phyloP scores from a whole-genome alignment of 2,113 vertebrate species.

The Tachycineta bicolor region DNA sequence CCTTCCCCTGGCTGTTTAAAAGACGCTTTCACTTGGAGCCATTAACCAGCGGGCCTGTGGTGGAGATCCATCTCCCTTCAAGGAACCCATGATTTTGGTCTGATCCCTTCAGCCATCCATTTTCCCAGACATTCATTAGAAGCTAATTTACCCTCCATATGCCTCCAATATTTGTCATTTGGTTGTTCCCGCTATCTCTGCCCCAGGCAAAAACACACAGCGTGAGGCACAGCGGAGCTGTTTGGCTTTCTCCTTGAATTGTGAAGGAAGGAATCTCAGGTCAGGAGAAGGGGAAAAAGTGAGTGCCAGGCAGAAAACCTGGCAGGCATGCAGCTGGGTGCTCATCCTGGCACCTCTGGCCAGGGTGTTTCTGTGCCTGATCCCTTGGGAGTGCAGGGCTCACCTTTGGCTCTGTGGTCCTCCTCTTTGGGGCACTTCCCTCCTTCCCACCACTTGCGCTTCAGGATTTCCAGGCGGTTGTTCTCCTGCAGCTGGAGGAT shows the following conservation, averaged over 20 bases:
- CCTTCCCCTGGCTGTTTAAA: background rate
- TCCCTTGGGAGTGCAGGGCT: background rate
- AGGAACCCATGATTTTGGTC: constrained; percentile 33
- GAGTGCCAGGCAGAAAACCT: background rate
- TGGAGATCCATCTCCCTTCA: constrained; percentile 30
- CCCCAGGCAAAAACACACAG: constrained; percentile 69
- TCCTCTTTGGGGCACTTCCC: constrained; percentile 97
- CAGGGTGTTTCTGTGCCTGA: background rate
- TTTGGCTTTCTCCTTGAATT: constrained; percentile 49
- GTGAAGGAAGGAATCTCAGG: background rate
- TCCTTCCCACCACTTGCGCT: constrained; percentile 98
- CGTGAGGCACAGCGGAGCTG: constrained; percentile 21
- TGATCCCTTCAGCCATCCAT: constrained; percentile 33
- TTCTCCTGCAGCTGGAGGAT: constrained; percentile 97
- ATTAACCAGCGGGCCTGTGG: constrained; percentile 8
- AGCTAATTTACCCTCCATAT: constrained; percentile 69
- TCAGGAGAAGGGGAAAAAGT: background rate
- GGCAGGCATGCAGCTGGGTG: background rate
- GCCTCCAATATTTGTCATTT: constrained; percentile 70
- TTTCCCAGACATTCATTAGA: constrained; percentile 66
- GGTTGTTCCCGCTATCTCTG: constrained; percentile 39
- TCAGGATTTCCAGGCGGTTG: constrained; percentile 95
- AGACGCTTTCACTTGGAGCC: background rate
- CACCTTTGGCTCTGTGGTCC: constrained; percentile 96
- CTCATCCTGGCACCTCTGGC: background rate